Conservation (phyloP, 2,888 invertebrate genomes). For the Therioaphis trifolii region DNA sequence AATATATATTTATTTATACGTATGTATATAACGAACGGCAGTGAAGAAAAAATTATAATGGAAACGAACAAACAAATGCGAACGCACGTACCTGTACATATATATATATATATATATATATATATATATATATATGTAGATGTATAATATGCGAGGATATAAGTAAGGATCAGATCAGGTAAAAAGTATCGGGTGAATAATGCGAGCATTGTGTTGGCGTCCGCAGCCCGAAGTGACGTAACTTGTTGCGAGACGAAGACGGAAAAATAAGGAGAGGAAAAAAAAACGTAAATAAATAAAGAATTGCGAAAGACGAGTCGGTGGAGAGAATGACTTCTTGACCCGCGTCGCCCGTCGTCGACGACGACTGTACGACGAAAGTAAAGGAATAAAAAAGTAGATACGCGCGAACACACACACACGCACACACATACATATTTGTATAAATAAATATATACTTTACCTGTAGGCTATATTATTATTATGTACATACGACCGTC, state of each 20-base stretch:
- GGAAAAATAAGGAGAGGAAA: background rate
- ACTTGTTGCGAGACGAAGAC: background rate
- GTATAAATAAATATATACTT: too few species aligned
- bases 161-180: background rate
- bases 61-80: background rate
- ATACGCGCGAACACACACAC: too few species aligned
- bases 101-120: background rate
- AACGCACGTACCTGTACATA: background rate
- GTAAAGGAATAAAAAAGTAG: background rate
- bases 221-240: conserved; percentile 2
- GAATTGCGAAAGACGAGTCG: conserved; percentile 1
- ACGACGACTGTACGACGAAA: conserved; percentile 10
- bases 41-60: background rate
- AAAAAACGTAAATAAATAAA: background rate
- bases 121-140: background rate
- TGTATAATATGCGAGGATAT: too few species aligned
- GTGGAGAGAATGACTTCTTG: conserved; percentile 37
- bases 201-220: conserved; percentile 51
- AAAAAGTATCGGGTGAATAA: conserved; percentile 39
- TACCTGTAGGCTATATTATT: too few species aligned
- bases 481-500: too few species aligned
- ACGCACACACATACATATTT: background rate
- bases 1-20: too few species aligned
- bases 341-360: conserved; percentile 4
- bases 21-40: too few species aligned